phyloP scores from a whole-genome alignment of 2,888 invertebrate species.

The Sinhomidia bicolor region DNA sequence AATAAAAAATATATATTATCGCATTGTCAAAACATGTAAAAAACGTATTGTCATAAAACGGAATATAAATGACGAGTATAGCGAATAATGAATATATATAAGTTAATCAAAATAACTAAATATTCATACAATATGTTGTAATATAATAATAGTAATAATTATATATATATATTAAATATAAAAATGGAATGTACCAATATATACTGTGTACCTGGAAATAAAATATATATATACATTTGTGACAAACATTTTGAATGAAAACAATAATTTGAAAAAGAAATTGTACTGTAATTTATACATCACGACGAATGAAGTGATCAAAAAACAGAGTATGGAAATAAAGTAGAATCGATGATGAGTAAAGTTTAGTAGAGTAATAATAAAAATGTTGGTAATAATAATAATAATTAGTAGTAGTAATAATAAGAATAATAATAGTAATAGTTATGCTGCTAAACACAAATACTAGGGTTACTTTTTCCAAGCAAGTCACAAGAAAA shows the following conservation, averaged over 20 bases:
- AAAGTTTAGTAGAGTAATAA: slow-evolving; percentile 31
- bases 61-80: slow-evolving; percentile 19
- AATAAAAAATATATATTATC: too few relatives aligned
- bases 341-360: slow-evolving; percentile 7
- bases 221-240: not conserved
- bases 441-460: slow-evolving; percentile 17
- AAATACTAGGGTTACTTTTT: slow-evolving; percentile 62
- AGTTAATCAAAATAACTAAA: not conserved
- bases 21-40: not conserved
- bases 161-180: not conserved
- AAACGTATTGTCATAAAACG: not conserved
- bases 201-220: slow-evolving; percentile 9
- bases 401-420: not conserved
- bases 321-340: too few relatives aligned
- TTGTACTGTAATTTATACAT: not conserved
- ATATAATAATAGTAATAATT: not conserved
- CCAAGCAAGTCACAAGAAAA: slow-evolving; percentile 69
- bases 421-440: not conserved
- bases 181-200: not conserved
- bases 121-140: slow-evolving; percentile 1
- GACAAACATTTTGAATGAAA: too few relatives aligned
- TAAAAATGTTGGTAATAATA: too few relatives aligned
- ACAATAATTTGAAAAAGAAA: too few relatives aligned
- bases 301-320: too few relatives aligned
- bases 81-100: slow-evolving; percentile 6